Evolutionary conservation across 2,113 vertebrate species (phyloP).

Genomic region (Micronisus gabar): DNA sequence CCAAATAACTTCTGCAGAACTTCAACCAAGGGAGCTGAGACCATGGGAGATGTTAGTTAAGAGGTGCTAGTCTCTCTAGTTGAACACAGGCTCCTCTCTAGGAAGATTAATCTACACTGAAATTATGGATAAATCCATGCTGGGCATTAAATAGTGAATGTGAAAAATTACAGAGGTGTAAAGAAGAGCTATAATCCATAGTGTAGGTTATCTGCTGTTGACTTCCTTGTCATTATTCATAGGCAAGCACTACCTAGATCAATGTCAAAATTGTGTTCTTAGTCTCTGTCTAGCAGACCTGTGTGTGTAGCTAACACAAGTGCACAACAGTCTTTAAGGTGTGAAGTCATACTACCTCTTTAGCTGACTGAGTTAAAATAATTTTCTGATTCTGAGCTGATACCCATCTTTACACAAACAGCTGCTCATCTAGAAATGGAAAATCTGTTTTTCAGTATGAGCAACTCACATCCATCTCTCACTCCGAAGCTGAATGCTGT

Average conservation of each 20-base stretch:
- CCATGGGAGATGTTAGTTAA: background rate
- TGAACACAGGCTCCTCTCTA: background rate
- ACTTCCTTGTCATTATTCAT: background rate
- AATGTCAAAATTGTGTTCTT: background rate
- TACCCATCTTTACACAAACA: background rate
- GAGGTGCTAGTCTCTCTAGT: background rate
- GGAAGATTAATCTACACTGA: background rate
- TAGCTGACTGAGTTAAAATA: background rate
- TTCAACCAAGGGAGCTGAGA: background rate
- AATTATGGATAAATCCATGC: background rate
- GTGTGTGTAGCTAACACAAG: background rate
- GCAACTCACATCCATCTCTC: background rate
- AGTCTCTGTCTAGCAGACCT: background rate
- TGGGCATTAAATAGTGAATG: background rate
- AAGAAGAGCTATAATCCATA: background rate
- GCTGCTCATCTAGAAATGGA: background rate
- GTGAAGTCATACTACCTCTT: background rate
- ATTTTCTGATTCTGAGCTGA: background rate
- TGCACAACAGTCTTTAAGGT: accelerated
- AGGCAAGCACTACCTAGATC: background rate
- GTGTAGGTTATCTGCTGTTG: background rate
- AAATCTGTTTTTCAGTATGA: background rate
- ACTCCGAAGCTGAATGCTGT: background rate
- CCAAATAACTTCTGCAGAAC: background rate
- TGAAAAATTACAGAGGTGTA: background rate